Conservation (phyloP, 1,140 invertebrate genomes). For the Ips typographus region DNA sequence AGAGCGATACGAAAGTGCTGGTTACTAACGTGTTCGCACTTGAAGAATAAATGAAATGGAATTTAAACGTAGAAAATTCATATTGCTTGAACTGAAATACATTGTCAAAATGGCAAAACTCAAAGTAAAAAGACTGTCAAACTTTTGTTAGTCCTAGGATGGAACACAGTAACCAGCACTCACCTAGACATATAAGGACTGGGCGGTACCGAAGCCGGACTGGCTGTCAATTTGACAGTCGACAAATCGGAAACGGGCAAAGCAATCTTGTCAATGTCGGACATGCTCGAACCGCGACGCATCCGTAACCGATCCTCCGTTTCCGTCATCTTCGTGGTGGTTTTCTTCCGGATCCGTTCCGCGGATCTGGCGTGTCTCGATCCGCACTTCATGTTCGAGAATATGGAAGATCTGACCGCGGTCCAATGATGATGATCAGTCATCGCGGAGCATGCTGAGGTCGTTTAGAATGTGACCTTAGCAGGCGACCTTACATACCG, state of each 20-base stretch:
- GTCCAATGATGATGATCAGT: constrained; percentile 5
- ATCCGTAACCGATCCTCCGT: constrained; percentile 54
- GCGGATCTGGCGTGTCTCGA: constrained; percentile 35
- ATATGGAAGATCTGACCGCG: constrained; percentile 6
- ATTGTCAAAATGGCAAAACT: too few relatives aligned
- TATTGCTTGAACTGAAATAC: too few relatives aligned
- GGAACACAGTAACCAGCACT: constrained; percentile 1
- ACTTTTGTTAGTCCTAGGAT: too few relatives aligned
- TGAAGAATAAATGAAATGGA: too few relatives aligned
- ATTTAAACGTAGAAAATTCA: too few relatives aligned
- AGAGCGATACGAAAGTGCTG: not conserved
- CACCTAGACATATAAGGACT: constrained; percentile 56
- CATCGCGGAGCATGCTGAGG: not conserved
- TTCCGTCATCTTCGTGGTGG: constrained; percentile 40
- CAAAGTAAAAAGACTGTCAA: too few relatives aligned
- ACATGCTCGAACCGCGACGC: constrained; percentile 69
- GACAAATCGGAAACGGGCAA: constrained; percentile 54
- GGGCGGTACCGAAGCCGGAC: constrained; percentile 55
- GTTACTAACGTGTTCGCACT: not conserved
- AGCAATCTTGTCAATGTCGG: constrained; percentile 67
- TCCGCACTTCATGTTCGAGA: constrained; percentile 57
- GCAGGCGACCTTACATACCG: too few relatives aligned
- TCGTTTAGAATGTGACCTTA: too few relatives aligned
- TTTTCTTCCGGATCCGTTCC: constrained; percentile 46
- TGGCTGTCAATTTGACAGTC: constrained; percentile 51